Evolutionary conservation across 2,113 vertebrate species (phyloP), one percentile per base, ranked within the genome.

Genomic region (Nettapus auritus): DNA sequence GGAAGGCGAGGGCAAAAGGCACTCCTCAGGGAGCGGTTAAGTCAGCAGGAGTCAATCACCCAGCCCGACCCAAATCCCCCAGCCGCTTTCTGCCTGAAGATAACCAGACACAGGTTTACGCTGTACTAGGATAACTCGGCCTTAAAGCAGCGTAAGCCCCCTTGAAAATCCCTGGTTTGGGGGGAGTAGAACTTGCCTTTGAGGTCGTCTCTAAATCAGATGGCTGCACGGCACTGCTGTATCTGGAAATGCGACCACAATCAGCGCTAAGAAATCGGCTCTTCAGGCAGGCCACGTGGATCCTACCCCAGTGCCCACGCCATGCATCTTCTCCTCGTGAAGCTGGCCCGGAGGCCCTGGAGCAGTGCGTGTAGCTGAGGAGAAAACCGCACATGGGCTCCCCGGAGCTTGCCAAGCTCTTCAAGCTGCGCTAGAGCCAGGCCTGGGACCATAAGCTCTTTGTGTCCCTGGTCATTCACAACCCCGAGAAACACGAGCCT

Each of bases 51-150:
- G 93, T 95, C 89, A 95, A 96, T 95, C 96, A 96, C 67, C 87
- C 74, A 83, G 63, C 36, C 92, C 75, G 2, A 73, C 62, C 83
- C 89, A 96, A 96, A 96, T 95, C 93, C 92, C 74, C 26, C 15
- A 81, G 69, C 71, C 34, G 69, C 83, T 73, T 96, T 95, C 81
- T 89, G 94, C 86, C 86, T 87, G 82, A 93, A 90, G 60, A 93
- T 97, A 94, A 96, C 92, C 40, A 90, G 69, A 92, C 95, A 94
- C 92, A 96, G 86, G 90, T 97, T 97, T 95, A 94, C 29, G 67
- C 57, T 88, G 21, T 21, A 60, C 82, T 83, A 83, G 94, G 94
- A 94, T 92, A 95, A 95, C 93, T 86, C 88, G 90, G 79, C 68
- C 95, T 90, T 96, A 95, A 97, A 96, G 75, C 85, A 94, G 59